Base-by-base conservation (phyloP, 2,888 invertebrate genomes). In the Zootermopsis nevadensis region DNA sequence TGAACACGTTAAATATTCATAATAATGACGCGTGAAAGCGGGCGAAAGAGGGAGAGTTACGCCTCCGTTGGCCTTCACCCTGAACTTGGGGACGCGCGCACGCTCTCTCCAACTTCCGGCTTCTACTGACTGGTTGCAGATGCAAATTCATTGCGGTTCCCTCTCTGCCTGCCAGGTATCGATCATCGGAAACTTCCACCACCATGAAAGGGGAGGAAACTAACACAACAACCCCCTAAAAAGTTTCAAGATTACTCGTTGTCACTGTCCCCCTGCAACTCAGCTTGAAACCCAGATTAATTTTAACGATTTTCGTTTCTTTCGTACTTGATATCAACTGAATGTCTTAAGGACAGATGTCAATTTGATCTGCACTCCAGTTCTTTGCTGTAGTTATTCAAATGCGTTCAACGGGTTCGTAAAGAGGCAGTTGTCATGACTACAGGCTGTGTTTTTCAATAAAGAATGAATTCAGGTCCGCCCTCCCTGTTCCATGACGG, bases 131-230 rank as follows among this genome's bases (percentile, higher is more conserved):
- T 60, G 60, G 60, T 19, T 69, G 22, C 24, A 69, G 69, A 69
- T 69, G 69, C 33, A 69, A 69, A 69, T 69, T 69, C 69, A 69
- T 33, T 69, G 69, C 33, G 60, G 60, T 27, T 27, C 60, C 3
- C 60, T 60, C 60, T n/a, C 27, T 60, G 60, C 60, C 60, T 27
- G 60, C n/a, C 60, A 60, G 60, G n/a, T 31, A 31, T 31, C 31
- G 53, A 79, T 55, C 33, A 60, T 42, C 12, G 77, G 48, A 38
- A 33, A 38, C 27, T 38, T 53, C 53, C 77, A 53, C 35, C 48
- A 33, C 48, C 77, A 77, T 30, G 77, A 77, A 19, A 42, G 69
- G 69, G 69, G 69, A 69, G 69, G 69, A 69, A 69, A 33, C 31
- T 69, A 19, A 69, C 60, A 15, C 15, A 60, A 10, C 60, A 60